These are phyloP conservation scores for Zoanthus solanderi DNA, from an alignment of 92 coral and sea anemone genomes.

Conservation along the genomic window DNA sequence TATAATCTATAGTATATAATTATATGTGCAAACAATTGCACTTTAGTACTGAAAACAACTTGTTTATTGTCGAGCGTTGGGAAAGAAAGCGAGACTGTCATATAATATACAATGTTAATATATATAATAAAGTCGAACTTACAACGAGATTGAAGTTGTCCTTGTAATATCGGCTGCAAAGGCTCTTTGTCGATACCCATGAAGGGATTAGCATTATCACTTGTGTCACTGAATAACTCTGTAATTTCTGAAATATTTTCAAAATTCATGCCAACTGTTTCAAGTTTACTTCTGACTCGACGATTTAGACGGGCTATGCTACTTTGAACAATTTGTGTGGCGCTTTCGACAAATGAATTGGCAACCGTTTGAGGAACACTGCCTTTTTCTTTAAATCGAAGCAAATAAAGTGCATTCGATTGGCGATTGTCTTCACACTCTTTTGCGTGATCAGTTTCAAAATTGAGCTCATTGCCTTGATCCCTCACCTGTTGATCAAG, in stretches of 20 bases:
- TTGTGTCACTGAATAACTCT: no score
- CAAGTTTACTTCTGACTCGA: not conserved
- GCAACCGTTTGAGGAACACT: not conserved
- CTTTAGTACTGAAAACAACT: not conserved
- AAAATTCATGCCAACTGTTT: not conserved
- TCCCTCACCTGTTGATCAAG: slow-evolving; percentile 24
- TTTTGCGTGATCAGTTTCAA: slow-evolving; percentile 10
- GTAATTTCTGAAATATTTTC: not conserved
- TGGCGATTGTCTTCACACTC: not conserved
- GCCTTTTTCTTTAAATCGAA: not conserved
- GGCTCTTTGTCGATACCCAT: no score
- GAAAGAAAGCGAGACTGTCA: slow-evolving; percentile 1
- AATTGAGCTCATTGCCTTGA: not conserved
- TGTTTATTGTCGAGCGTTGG: not conserved
- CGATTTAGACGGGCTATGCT: not conserved
- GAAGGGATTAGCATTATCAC: no score
- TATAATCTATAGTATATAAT: not conserved
- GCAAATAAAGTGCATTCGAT: not conserved
- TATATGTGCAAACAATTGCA: not conserved
- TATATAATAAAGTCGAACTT: slow-evolving; percentile 1
- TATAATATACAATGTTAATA: not conserved
- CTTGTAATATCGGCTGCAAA: no score
- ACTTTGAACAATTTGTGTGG: not conserved
- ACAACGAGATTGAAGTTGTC: no score
- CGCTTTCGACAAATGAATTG: not conserved